These are phyloP conservation scores for Borostomias antarcticus DNA, from an alignment of 2,797 vertebrate species.

Conservation along the genomic window DNA sequence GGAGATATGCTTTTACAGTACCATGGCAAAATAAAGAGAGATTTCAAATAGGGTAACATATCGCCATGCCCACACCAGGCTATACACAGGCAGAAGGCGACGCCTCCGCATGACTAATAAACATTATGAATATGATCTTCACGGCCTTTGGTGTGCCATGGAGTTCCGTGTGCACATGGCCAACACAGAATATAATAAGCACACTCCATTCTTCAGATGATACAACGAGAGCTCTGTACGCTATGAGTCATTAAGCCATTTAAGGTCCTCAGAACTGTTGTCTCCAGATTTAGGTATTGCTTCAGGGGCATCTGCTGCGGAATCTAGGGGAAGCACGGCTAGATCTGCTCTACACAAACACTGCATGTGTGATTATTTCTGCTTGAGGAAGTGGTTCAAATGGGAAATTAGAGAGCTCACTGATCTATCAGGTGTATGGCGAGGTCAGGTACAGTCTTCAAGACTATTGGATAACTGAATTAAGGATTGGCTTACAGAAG, in stretches of 20 bases:
- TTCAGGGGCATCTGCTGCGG: background rate
- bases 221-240: slow-evolving; percentile 31
- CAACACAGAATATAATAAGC: slow-evolving; percentile 30
- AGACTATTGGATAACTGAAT: slow-evolving; percentile 30
- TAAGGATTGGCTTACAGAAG: slow-evolving; percentile 28
- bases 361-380: slow-evolving; percentile 39
- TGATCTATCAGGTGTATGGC: slow-evolving; percentile 28
- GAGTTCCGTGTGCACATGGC: slow-evolving; percentile 23
- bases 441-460: slow-evolving; percentile 28
- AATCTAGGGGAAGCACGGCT: background rate
- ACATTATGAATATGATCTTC: slow-evolving; percentile 45
- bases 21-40: slow-evolving; percentile 60
- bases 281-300: background rate
- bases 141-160: slow-evolving; percentile 44
- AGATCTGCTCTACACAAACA: slow-evolving; percentile 17
- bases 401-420: slow-evolving; percentile 29
- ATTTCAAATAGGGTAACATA: slow-evolving; percentile 48
- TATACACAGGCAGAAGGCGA: slow-evolving; percentile 28
- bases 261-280: background rate
- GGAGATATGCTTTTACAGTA: slow-evolving; percentile 42
- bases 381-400: slow-evolving; percentile 34
- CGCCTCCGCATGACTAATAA: slow-evolving; percentile 48
- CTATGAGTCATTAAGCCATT: background rate
- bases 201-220: slow-evolving; percentile 16
- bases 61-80: slow-evolving; percentile 45